A percentile compares a stretch with the other conserved stretches of the same genome.
phyloP scores from a whole-genome alignment of 1,140 invertebrate genomes.

The Muscidifurax raptorellus region DNA sequence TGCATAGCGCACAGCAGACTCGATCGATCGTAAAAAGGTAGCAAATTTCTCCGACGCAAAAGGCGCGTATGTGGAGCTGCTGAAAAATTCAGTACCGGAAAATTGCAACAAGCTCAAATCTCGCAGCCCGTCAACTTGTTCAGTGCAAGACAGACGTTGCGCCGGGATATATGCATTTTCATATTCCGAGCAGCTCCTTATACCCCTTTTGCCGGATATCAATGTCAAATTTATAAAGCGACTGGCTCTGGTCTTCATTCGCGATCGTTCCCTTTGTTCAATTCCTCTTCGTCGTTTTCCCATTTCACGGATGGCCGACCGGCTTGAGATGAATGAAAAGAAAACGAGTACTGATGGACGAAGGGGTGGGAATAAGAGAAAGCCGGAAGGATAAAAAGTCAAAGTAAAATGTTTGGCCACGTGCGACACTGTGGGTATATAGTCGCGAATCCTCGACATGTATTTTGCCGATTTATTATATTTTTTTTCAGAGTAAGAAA shows the following conservation, averaged over 20 bases:
- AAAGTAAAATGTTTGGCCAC: not conserved
- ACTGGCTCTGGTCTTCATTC: not conserved
- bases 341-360: slow-evolving; percentile 33
- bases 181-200: slow-evolving; percentile 18
- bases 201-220: slow-evolving; percentile 11
- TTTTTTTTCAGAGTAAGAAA: too few species aligned
- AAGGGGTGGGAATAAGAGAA: not conserved
- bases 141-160: not conserved
- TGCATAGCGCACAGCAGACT: too few species aligned
- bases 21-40: too few species aligned
- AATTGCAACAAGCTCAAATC: slow-evolving; percentile 27
- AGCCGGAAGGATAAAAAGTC: not conserved
- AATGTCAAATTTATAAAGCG: slow-evolving; percentile 21
- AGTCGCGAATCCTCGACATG: too few species aligned
- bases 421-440: too few species aligned
- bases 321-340: slow-evolving; percentile 33
- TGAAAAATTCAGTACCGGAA: slow-evolving; percentile 27
- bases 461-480: too few species aligned
- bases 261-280: slow-evolving; percentile 18
- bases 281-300: slow-evolving; percentile 10
- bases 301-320: slow-evolving; percentile 10
- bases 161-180: slow-evolving; percentile 22
- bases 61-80: too few species aligned
- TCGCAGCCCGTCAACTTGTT: slow-evolving; percentile 6
- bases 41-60: too few species aligned